A percentile compares a stretch with the other conserved stretches of the same genome.
Evolutionary conservation across 2,888 invertebrate genomes (phyloP).

Genomic region (Reticulitermes lucifugus): DNA sequence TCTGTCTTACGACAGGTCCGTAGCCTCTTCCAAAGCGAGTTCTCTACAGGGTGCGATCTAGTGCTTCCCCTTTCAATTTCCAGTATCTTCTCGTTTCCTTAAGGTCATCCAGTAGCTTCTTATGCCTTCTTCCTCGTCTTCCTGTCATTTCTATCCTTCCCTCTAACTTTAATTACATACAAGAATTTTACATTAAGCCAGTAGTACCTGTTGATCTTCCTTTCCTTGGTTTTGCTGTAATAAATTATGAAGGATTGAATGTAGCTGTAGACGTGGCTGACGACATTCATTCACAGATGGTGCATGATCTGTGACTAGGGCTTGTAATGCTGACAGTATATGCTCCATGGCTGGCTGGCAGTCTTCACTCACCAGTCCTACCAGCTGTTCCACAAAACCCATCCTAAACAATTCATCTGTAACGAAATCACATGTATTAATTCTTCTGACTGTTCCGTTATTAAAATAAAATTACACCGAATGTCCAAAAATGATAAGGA

Average conservation of each 20-base stretch:
- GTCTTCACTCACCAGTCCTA: conserved; percentile 54
- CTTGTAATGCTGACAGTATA: conserved; percentile 64
- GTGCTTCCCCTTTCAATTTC: too few species aligned
- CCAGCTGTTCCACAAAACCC: conserved; percentile 55
- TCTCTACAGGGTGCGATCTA: too few species aligned
- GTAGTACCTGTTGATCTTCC: conserved; percentile 62
- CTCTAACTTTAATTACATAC: background rate
- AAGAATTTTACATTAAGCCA: background rate
- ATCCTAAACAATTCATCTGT: conserved; percentile 54
- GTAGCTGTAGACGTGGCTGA: conserved; percentile 63
- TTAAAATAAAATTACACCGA: too few species aligned
- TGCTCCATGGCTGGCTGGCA: conserved; percentile 65
- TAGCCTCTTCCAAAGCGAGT: too few species aligned
- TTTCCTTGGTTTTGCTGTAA: conserved; percentile 61
- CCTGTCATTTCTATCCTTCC: too few species aligned
- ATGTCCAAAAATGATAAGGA: too few species aligned
- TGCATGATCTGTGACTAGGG: conserved; percentile 63
- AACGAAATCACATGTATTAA: background rate
- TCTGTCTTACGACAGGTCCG: too few species aligned
- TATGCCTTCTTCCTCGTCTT: too few species aligned
- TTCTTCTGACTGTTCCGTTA: too few species aligned
- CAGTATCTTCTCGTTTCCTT: too few species aligned
- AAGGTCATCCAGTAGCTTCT: too few species aligned
- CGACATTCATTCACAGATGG: conserved; percentile 63
- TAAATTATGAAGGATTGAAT: conserved; percentile 61